Base-by-base conservation (phyloP, 2,888 invertebrate species). In the Sthenelais limicola region DNA sequence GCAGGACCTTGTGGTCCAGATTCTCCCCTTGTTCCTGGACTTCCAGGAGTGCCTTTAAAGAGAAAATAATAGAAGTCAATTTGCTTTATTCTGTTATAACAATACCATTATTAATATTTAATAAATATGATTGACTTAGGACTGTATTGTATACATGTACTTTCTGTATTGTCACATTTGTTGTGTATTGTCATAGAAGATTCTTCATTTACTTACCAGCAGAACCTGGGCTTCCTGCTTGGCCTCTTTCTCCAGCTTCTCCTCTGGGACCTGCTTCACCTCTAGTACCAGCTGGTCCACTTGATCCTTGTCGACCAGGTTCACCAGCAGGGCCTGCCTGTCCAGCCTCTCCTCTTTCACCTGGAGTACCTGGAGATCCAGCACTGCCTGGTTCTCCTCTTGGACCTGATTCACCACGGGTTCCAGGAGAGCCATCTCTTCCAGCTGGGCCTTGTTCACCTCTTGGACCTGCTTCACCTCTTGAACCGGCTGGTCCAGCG, bases 401-500 rank as follows among this genome's bases (percentile, higher is more conserved):
- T 9, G 48, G 49, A 30, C 72, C 72, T 2, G 51, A 2, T 35
- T 9, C 21, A 21, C 72, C 72, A 32, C 48, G 62, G 66, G 43
- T 54, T 30, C 77, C 77, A 26, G 58, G 33, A n/a, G 71, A 21
- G 26, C 77, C 76, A 48, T 68, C 35, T 58, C 51, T 28, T 48
- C 77, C 77, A 52, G 51, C 58, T 15, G 67, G 28, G 66, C 77
- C 77, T 24, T 66, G 18, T 28, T 35, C 43, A 18, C 76, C 76
- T 12, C 35, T 43, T 48, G 35, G 21, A 18, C 74, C 72, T n/a
- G 43, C 71, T 48, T 52, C 68, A 49, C 72, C 69, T 68, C 56
- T 28, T 26, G 80, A 77, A 35, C 84, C 83, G 15, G 91, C 88
- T 79, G 92, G 92, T 0, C 95, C 94, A 26, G 90, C 88, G 80